These are phyloP conservation scores for Porphyrio hochstetteri DNA, from an alignment of 2,113 vertebrate species.

Conservation along the genomic window DNA sequence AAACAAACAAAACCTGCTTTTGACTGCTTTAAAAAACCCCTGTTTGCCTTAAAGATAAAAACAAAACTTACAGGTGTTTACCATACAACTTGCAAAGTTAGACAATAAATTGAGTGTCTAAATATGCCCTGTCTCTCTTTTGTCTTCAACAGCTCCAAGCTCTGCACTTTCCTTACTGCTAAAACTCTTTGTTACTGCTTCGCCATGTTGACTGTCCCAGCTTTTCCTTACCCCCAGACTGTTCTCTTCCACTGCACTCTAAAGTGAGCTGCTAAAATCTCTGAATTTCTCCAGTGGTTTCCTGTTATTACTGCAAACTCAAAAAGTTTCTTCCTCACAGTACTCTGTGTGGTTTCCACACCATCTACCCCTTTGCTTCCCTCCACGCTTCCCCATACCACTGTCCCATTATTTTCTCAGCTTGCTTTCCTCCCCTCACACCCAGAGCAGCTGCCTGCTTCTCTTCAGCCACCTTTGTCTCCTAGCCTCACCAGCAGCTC, in stretches of 20 bases:
- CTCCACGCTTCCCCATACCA: background rate
- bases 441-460: background rate
- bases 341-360: background rate
- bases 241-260: background rate
- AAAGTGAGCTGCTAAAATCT: background rate
- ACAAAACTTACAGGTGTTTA: background rate
- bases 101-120: background rate
- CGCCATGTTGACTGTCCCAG: background rate
- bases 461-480: background rate
- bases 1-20: background rate
- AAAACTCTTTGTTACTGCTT: background rate
- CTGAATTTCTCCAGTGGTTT: conserved; percentile 4
- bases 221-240: background rate
- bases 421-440: background rate
- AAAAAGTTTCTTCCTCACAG: background rate
- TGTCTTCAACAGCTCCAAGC: background rate
- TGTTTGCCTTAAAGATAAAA: background rate
- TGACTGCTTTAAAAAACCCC: background rate
- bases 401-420: background rate
- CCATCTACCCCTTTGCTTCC: background rate
- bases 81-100: background rate
- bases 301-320: background rate
- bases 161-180: background rate
- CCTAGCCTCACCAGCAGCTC: background rate
- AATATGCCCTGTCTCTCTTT: background rate